These are phyloP conservation scores for Bothrops alternatus DNA, from an alignment of 2,797 vertebrate species.

Conservation along the genomic window DNA sequence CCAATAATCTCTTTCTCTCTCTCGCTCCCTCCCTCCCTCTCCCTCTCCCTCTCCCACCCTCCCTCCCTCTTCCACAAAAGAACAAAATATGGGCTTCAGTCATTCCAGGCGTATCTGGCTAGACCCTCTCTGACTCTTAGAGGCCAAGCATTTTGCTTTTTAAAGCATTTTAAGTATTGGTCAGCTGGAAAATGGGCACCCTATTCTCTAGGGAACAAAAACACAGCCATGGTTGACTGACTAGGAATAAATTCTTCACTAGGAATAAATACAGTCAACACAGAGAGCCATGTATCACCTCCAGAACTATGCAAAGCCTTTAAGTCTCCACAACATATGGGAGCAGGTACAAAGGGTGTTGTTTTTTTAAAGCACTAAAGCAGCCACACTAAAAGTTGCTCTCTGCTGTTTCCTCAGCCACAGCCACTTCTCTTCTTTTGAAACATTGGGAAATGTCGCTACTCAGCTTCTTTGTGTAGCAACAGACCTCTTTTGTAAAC, in stretches of 20 bases:
- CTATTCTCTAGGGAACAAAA: not conserved
- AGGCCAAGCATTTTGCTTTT: not conserved
- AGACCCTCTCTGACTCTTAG: not conserved
- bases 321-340: not conserved
- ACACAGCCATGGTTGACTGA: not conserved
- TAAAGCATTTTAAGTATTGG: not conserved
- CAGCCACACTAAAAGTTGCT: not conserved
- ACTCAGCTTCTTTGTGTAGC: not conserved
- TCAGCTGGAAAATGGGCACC: not conserved
- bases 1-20: not conserved
- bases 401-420: not conserved
- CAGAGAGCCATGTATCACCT: not conserved
- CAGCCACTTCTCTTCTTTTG: not conserved
- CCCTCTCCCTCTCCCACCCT: too few species aligned
- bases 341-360: not conserved
- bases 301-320: not conserved
- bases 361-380: not conserved
- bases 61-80: not conserved
- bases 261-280: not conserved
- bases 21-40: too few species aligned
- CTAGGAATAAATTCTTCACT: not conserved
- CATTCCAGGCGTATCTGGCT: not conserved
- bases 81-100: not conserved
- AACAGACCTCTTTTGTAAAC: not conserved
- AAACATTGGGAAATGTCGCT: not conserved